phyloP scores from a whole-genome alignment of 2,888 invertebrate species.

The Cancer borealis region DNA sequence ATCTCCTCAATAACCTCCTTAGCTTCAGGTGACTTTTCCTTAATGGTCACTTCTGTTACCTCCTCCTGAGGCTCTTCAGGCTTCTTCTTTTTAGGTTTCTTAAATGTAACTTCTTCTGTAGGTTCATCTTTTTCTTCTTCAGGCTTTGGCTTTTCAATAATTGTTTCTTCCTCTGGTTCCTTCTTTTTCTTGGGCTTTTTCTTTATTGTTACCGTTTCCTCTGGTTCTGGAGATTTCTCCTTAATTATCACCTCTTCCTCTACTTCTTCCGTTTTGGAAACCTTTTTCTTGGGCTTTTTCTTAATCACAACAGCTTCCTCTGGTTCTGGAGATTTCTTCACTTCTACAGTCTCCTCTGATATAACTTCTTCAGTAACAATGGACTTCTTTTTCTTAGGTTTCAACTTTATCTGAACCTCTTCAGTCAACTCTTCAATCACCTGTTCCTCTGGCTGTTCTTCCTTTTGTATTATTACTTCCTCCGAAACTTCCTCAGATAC shows the following conservation, averaged over 20 bases:
- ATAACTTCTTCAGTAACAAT: too few relatives aligned
- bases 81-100: too few relatives aligned
- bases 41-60: slow-evolving; percentile 85
- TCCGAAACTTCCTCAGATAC: slow-evolving; percentile 67
- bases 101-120: too few relatives aligned
- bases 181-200: slow-evolving; percentile 77
- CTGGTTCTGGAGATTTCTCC: slow-evolving; percentile 42
- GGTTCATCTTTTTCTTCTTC: too few relatives aligned
- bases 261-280: slow-evolving; percentile 77
- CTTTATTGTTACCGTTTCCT: slow-evolving; percentile 76
- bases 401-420: too few relatives aligned
- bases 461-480: too few relatives aligned
- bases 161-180: slow-evolving; percentile 82
- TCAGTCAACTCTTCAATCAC: slow-evolving; percentile 81
- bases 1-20: slow-evolving; percentile 81
- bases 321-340: slow-evolving; percentile 35
- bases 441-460: slow-evolving; percentile 81
- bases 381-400: too few relatives aligned
- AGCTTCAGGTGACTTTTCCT: too few relatives aligned
- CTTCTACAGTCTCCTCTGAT: too few relatives aligned
- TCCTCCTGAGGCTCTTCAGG: too few relatives aligned
- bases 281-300: slow-evolving; percentile 77
- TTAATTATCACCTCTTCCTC: slow-evolving; percentile 51
- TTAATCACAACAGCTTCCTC: slow-evolving; percentile 73
- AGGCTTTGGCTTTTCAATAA: slow-evolving; percentile 79